Percentiles rank a stretch among this genome's conserved stretches.
Conservation (phyloP, 2,888 invertebrate species). For the Latheticus oryzae region DNA sequence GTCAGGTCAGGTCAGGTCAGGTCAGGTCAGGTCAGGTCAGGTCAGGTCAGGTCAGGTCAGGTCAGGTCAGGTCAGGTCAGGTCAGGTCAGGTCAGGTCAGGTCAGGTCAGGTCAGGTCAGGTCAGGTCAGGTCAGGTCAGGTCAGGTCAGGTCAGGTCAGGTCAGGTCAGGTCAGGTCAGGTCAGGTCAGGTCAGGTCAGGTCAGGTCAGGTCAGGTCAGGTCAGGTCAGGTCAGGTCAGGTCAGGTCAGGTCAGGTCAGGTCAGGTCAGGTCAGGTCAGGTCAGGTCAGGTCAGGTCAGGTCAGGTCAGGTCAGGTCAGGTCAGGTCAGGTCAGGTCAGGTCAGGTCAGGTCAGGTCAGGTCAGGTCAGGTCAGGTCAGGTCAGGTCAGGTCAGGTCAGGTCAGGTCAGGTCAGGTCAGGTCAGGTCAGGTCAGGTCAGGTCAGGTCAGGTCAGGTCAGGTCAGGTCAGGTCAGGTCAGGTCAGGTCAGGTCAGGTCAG, state of each 20-base stretch:
- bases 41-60: conserved; percentile 1
- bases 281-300: conserved; percentile 1
- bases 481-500: too few species aligned
- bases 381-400: conserved; percentile 32
- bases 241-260: conserved; percentile 1
- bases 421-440: conserved; percentile 30
- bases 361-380: conserved; percentile 31
- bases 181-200: conserved; percentile 1
- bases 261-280: conserved; percentile 1
- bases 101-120: conserved; percentile 1
- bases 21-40: conserved; percentile 1
- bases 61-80: conserved; percentile 1
- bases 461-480: too few species aligned
- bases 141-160: conserved; percentile 1
- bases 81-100: conserved; percentile 1
- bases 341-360: conserved; percentile 21
- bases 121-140: conserved; percentile 1
- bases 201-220: conserved; percentile 1
- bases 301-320: conserved; percentile 13
- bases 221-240: conserved; percentile 1
- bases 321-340: conserved; percentile 27
- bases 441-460: conserved; percentile 29
- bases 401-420: conserved; percentile 32
- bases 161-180: conserved; percentile 1
- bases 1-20: conserved; percentile 1